These are phyloP conservation scores for Lytechinus pictus DNA, from an alignment of 35 echinoderm and acorn worm species.

Conservation along the genomic window DNA sequence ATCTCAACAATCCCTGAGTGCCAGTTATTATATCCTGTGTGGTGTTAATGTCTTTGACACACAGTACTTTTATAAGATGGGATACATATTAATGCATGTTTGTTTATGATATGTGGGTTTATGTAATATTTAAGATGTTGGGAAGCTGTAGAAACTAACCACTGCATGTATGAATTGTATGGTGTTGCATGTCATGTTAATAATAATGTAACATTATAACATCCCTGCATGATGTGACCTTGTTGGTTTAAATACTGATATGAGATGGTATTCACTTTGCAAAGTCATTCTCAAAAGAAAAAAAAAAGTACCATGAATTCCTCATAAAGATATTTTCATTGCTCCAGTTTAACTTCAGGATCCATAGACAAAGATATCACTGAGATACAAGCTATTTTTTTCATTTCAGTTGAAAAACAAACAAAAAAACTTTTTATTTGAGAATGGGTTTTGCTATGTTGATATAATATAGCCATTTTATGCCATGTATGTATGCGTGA, in stretches of 20 bases:
- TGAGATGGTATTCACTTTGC: background rate
- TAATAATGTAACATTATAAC: background rate
- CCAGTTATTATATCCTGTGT: conserved; percentile 10
- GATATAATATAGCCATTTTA: background rate
- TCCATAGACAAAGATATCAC: no score
- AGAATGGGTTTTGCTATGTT: background rate
- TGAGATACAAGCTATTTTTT: no score
- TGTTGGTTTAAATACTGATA: background rate
- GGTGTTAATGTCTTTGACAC: background rate
- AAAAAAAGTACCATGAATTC: no score
- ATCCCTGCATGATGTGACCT: background rate
- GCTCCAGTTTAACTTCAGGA: no score
- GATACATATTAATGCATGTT: background rate
- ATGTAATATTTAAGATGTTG: conserved; percentile 12
- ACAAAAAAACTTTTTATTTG: no score
- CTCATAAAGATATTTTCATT: no score
- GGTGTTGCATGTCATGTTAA: background rate
- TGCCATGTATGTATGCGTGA: background rate
- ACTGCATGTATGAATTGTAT: background rate
- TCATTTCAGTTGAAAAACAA: no score
- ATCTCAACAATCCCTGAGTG: background rate
- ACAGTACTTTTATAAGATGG: background rate
- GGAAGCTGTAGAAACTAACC: background rate
- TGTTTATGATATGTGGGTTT: conserved; percentile 31
- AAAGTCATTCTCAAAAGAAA: background rate